Percentiles rank a stretch among this genome's conserved stretches.
phyloP scores from a whole-genome alignment of 2,888 invertebrate genomes.

The Drosophila fungiperda region DNA sequence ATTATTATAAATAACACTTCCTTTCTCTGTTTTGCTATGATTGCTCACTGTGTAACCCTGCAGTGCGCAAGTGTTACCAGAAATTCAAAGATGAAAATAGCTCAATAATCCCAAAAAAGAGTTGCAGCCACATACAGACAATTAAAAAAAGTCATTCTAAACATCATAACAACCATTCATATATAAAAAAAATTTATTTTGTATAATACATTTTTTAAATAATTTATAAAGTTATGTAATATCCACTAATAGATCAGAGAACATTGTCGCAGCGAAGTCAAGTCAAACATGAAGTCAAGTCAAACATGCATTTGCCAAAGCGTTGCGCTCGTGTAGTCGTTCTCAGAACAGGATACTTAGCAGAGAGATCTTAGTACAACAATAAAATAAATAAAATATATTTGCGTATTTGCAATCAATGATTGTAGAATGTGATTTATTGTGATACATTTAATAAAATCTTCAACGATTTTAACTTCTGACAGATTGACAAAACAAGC shows the following conservation, averaged over 20 bases:
- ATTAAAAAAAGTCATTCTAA: not conserved
- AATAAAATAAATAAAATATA: not conserved
- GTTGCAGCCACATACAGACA: not conserved
- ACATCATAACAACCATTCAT: not conserved
- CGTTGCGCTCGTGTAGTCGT: too few species aligned
- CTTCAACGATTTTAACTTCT: not conserved
- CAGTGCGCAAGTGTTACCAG: constrained; percentile 7
- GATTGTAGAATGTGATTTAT: not conserved
- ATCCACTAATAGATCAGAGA: not conserved
- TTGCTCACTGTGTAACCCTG: constrained; percentile 33
- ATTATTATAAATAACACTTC: constrained; percentile 39
- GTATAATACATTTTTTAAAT: too few species aligned
- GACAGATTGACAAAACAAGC: not conserved
- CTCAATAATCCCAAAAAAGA: not conserved
- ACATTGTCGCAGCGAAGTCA: not conserved
- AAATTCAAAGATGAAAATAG: not conserved
- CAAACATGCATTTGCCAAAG: not conserved
- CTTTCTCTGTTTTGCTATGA: constrained; percentile 14
- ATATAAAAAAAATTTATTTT: not conserved
- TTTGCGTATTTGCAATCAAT: not conserved
- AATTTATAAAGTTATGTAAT: not conserved
- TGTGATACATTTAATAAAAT: not conserved
- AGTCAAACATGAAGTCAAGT: not conserved
- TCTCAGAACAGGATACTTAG: too few species aligned
- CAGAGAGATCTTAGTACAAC: not conserved